These are phyloP conservation scores for Poeciliopsis presidionis DNA, from an alignment of 2,797 vertebrate genomes.

Conservation along the genomic window DNA sequence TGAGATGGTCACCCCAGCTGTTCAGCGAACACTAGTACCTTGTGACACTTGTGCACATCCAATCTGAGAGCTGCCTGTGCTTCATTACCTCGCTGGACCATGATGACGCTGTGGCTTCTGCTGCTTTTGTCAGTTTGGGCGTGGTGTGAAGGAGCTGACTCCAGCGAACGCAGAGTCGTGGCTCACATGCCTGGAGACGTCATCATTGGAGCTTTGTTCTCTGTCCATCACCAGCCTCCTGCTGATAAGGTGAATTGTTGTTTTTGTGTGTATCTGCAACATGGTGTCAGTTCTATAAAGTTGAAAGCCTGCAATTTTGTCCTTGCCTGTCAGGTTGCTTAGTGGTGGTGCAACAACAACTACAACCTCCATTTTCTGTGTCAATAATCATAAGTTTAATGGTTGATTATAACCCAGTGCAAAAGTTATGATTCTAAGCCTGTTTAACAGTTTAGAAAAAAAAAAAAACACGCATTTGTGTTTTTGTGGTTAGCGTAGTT, in stretches of 20 bases:
- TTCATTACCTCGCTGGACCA: slow-evolving; percentile 31
- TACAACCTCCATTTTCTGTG: background rate
- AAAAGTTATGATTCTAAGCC: background rate
- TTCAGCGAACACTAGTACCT: slow-evolving; percentile 38
- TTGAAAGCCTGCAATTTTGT: background rate
- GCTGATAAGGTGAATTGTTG: slow-evolving; percentile 88
- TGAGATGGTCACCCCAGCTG: slow-evolving; percentile 59
- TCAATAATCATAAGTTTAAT: background rate
- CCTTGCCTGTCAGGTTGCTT: background rate
- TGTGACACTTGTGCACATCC: slow-evolving; percentile 39
- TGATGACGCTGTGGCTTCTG: slow-evolving; percentile 80
- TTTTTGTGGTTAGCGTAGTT: background rate
- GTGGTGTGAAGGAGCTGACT: slow-evolving; percentile 77
- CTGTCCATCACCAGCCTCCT: slow-evolving; percentile 96
- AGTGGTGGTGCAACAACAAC: background rate
- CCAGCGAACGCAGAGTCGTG: slow-evolving; percentile 91
- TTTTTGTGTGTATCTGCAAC: slow-evolving; percentile 10
- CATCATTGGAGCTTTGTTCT: slow-evolving; percentile 96
- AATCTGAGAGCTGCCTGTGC: slow-evolving; percentile 30
- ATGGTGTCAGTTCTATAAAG: slow-evolving; percentile 1
- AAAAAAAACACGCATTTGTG: no score
- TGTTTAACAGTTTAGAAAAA: background rate
- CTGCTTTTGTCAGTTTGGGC: slow-evolving; percentile 83
- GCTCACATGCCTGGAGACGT: slow-evolving; percentile 95
- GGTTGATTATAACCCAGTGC: background rate